Conservation (phyloP, 2,888 invertebrate genomes). For the Athripsodes cinereus region DNA sequence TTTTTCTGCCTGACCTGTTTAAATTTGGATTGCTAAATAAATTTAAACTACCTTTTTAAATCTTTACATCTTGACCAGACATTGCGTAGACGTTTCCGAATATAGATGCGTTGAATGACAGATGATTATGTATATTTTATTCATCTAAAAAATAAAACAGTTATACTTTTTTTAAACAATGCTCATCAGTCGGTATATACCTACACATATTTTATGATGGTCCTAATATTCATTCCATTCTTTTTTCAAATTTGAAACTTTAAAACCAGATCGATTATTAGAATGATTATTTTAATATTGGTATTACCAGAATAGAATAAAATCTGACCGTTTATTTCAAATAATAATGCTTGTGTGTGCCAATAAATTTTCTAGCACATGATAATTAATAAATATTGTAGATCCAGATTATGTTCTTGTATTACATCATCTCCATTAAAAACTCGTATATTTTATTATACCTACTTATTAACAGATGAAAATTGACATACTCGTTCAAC, state of each 20-base stretch:
- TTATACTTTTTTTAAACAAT: neutral
- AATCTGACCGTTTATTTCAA: no score
- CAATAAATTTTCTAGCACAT: no score
- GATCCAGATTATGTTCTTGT: neutral
- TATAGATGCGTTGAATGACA: neutral
- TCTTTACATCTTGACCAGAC: neutral
- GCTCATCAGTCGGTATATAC: neutral
- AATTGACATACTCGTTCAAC: neutral
- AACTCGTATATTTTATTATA: neutral
- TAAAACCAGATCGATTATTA: neutral
- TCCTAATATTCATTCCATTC: neutral
- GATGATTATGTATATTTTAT: neutral
- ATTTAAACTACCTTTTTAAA: neutral
- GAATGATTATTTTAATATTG: neutral
- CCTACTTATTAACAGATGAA: neutral
- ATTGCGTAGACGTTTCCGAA: neutral
- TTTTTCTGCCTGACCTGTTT: neutral
- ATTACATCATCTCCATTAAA: neutral
- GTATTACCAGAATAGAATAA: neutral
- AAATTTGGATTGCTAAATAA: neutral
- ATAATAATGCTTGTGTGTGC: no score
- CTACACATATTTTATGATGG: neutral
- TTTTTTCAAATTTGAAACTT: neutral
- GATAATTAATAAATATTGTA: neutral
- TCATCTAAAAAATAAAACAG: neutral